phyloP scores from a whole-genome alignment of 2,113 vertebrate genomes.

The Rhynchomys soricoides region DNA sequence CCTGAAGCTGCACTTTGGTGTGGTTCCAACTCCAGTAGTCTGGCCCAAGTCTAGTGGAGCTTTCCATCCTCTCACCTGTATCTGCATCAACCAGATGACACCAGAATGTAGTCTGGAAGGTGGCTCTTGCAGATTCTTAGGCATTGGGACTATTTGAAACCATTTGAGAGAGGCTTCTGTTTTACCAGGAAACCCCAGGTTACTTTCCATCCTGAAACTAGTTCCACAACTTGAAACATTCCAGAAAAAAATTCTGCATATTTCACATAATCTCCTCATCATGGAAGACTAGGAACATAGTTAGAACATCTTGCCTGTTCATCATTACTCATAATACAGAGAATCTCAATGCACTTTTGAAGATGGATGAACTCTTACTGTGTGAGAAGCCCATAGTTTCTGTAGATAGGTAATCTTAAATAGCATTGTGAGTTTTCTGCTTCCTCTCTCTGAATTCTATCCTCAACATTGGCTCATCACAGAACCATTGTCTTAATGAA shows the following conservation, averaged over 20 bases:
- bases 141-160: not conserved
- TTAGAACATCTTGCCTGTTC: constrained; percentile 31
- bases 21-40: not conserved
- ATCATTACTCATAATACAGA: not conserved
- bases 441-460: not conserved
- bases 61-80: not conserved
- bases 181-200: not conserved
- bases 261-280: not conserved
- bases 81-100: not conserved
- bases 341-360: not conserved
- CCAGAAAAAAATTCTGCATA: not conserved
- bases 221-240: not conserved
- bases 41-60: rapidly evolving
- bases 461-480: not conserved
- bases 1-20: not conserved
- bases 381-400: not conserved
- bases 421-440: not conserved
- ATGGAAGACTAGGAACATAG: not conserved
- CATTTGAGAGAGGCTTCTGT: not conserved
- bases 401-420: not conserved
- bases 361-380: constrained; percentile 9
- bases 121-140: not conserved
- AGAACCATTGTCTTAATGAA: not conserved
- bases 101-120: too few species aligned
- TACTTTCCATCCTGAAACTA: not conserved